Conservation (phyloP, 2,888 invertebrate genomes). For the Pheosia tremula region DNA sequence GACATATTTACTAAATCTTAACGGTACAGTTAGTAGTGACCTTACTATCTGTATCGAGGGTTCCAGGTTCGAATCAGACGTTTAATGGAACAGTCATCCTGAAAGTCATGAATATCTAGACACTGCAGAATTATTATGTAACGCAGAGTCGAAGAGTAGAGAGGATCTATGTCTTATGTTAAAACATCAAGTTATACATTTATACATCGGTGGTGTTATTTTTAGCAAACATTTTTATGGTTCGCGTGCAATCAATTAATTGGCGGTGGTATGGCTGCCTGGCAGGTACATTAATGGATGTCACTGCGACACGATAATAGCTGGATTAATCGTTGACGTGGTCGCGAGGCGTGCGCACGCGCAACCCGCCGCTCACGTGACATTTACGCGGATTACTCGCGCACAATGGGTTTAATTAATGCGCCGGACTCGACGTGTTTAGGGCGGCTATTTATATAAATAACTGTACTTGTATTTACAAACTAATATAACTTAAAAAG, state of each 20-base stretch:
- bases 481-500: too few relatives aligned
- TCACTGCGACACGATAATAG: slow-evolving; percentile 49
- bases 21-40: too few relatives aligned
- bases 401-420: slow-evolving; percentile 33
- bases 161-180: too few relatives aligned
- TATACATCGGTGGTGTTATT: slow-evolving; percentile 7
- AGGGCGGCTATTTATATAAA: slow-evolving; percentile 23
- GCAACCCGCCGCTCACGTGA: slow-evolving; percentile 33
- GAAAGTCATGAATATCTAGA: too few relatives aligned
- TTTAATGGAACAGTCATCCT: too few relatives aligned
- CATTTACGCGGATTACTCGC: slow-evolving; percentile 47
- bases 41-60: too few relatives aligned
- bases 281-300: slow-evolving; percentile 41
- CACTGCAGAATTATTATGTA: too few relatives aligned
- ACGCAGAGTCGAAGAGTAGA: too few relatives aligned
- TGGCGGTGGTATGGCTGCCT: slow-evolving; percentile 26
- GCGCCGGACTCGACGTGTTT: slow-evolving; percentile 20
- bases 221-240: slow-evolving; percentile 24
- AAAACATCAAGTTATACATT: too few relatives aligned
- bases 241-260: slow-evolving; percentile 29
- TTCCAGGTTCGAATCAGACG: too few relatives aligned
- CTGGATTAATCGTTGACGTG: slow-evolving; percentile 52
- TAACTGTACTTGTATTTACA: too few relatives aligned
- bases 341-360: slow-evolving; percentile 31
- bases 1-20: too few relatives aligned